Evolutionary conservation across 1,140 invertebrate species (phyloP).

Genomic region (Ruditapes philippinarum): DNA sequence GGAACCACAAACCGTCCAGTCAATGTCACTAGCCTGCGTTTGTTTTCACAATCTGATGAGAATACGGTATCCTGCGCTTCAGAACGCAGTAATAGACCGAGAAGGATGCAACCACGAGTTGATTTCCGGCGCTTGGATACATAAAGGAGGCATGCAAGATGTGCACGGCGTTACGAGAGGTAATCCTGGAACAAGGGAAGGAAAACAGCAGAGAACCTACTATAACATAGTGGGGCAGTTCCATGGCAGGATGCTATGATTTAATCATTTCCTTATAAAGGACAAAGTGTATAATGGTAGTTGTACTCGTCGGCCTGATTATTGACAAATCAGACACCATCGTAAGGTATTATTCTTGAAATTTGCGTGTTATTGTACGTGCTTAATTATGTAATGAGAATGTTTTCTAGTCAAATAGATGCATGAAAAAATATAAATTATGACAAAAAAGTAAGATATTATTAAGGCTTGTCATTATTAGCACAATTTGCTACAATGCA

Average conservation of each 20-base stretch:
- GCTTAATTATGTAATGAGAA: no score
- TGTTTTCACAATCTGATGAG: conserved; percentile 64
- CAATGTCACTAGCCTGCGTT: conserved; percentile 30
- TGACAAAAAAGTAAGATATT: no score
- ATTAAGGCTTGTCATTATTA: no score
- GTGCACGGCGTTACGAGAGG: background rate
- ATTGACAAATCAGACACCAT: no score
- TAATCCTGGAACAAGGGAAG: background rate
- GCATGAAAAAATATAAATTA: no score
- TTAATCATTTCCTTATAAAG: background rate
- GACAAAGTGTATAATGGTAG: no score
- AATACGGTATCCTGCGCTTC: conserved; percentile 19
- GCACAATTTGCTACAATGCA: no score
- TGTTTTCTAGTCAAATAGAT: no score
- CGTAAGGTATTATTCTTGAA: no score
- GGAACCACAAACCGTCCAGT: conserved; percentile 41
- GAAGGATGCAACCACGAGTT: conserved; percentile 26
- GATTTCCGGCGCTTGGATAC: conserved; percentile 56
- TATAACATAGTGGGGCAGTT: conserved; percentile 6
- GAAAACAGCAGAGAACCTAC: conserved; percentile 25
- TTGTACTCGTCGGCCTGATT: no score
- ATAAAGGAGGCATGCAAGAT: background rate
- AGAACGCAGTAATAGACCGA: conserved; percentile 17
- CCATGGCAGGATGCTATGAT: conserved; percentile 56
- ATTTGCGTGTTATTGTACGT: no score